Percentiles rank a stretch among this genome's conserved stretches.
Evolutionary conservation across 1,140 invertebrate species (phyloP).

Genomic region (Drosophila navojoa): DNA sequence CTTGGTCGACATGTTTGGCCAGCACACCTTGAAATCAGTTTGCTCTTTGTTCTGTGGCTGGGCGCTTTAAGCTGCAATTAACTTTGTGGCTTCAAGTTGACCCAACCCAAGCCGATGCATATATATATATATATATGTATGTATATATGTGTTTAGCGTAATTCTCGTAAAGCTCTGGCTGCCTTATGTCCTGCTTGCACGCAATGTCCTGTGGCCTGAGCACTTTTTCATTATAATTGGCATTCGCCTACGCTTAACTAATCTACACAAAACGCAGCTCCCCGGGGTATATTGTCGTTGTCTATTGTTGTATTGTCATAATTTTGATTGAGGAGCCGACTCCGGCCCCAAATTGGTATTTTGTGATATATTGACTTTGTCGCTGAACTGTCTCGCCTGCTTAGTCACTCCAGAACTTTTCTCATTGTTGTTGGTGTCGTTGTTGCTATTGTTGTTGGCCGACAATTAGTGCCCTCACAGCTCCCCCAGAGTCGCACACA

Average conservation of each 20-base stretch:
- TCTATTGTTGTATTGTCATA: conserved; percentile 69
- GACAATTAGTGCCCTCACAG: conserved; percentile 59
- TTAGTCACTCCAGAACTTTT: conserved; percentile 62
- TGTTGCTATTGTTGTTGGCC: conserved; percentile 12
- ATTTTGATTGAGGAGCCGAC: conserved; percentile 78
- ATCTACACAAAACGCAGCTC: conserved; percentile 78
- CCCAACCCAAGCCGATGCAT: conserved; percentile 17
- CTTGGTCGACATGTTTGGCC: conserved; percentile 3
- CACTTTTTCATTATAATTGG: conserved; percentile 80
- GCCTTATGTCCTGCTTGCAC: conserved; percentile 65
- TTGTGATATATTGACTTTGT: conserved; percentile 80
- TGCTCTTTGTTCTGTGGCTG: conserved; percentile 48
- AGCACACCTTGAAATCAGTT: conserved; percentile 73
- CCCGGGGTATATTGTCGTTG: conserved; percentile 42
- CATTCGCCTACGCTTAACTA: conserved; percentile 71
- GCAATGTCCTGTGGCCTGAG: conserved; percentile 42
- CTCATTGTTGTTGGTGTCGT: no score
- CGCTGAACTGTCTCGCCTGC: conserved; percentile 70
- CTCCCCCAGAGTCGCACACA: conserved; percentile 23
- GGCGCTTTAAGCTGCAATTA: conserved; percentile 73
- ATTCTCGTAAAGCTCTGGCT: conserved; percentile 16
- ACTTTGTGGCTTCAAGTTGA: conserved; percentile 64
- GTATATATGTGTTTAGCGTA: not conserved
- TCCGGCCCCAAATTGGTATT: conserved; percentile 74
- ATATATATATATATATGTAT: no score